Evolutionary conservation across 2,888 invertebrate genomes (phyloP).

Genomic region (Operophtera brumata): DNA sequence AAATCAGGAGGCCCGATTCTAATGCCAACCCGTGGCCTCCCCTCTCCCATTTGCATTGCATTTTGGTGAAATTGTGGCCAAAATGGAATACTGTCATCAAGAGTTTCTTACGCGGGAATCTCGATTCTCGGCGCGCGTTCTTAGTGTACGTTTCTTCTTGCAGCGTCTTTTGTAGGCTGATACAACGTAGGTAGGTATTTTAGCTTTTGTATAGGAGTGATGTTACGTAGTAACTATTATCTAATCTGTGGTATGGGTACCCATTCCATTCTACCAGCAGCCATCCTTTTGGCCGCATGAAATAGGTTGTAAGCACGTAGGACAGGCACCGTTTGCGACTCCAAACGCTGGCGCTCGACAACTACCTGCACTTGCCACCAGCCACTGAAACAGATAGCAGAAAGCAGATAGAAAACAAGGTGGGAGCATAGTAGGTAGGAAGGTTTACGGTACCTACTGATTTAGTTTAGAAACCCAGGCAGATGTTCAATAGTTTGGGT

Average conservation of each 20-base stretch:
- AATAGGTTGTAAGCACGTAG: slow-evolving; percentile 61
- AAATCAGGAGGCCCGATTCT: too few species aligned
- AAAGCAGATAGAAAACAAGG: slow-evolving; percentile 23
- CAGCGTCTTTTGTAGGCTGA: too few species aligned
- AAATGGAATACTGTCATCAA: neutral
- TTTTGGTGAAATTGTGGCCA: too few species aligned
- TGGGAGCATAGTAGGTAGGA: too few species aligned
- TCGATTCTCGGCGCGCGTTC: too few species aligned
- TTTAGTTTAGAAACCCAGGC: neutral
- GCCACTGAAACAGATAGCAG: slow-evolving; percentile 55
- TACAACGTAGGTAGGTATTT: too few species aligned
- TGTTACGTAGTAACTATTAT: too few species aligned
- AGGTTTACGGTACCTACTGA: neutral
- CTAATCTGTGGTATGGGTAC: slow-evolving; percentile 2
- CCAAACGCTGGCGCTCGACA: slow-evolving; percentile 61
- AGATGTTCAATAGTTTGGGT: neutral
- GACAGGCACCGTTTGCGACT: slow-evolving; percentile 64
- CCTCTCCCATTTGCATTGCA: too few species aligned
- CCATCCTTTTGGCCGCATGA: slow-evolving; percentile 57
- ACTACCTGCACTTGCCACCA: slow-evolving; percentile 60
- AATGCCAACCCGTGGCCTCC: too few species aligned
- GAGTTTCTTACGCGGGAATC: slow-evolving; percentile 53
- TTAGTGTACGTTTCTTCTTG: too few species aligned
- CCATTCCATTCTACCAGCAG: slow-evolving; percentile 15
- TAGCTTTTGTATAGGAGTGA: too few species aligned